These are phyloP conservation scores for Metopolophium dirhodum DNA, from an alignment of 1,140 invertebrate genomes.

Conservation along the genomic window DNA sequence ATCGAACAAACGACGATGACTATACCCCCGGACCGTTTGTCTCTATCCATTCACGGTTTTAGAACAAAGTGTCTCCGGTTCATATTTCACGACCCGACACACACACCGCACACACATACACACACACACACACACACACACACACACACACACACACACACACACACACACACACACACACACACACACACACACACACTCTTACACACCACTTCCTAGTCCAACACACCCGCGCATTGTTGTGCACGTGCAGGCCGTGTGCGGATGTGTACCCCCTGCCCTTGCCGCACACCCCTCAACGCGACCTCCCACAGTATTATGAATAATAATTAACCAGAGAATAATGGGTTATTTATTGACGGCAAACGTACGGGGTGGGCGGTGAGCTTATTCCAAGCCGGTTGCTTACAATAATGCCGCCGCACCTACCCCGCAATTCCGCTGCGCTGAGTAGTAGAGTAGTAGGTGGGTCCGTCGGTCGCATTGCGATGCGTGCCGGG, in stretches of 20 bases:
- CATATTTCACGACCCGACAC: conserved; percentile 43
- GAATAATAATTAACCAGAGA: conserved; percentile 54
- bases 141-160: neutral
- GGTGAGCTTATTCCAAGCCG: conserved; percentile 27
- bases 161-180: too few relatives aligned
- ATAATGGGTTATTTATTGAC: conserved; percentile 53
- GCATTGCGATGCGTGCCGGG: neutral
- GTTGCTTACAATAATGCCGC: conserved; percentile 10
- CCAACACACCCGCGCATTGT: neutral
- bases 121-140: neutral
- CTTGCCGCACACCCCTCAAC: too few relatives aligned
- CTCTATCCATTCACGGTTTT: conserved; percentile 38
- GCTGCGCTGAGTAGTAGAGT: too few relatives aligned
- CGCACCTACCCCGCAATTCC: neutral
- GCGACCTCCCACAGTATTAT: neutral
- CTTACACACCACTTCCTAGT: neutral
- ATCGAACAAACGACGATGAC: neutral
- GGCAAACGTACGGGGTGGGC: neutral
- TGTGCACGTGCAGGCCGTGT: neutral
- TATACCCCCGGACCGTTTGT: conserved; percentile 18
- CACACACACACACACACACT: too few relatives aligned
- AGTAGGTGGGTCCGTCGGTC: neutral
- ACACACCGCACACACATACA: neutral
- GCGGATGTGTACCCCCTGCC: neutral
- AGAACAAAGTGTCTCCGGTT: conserved; percentile 53